These are phyloP conservation scores for Turritopsis dohrnii DNA, from an alignment of 30 jellyfish, hydroid and myxozoan genomes.

Conservation along the genomic window DNA sequence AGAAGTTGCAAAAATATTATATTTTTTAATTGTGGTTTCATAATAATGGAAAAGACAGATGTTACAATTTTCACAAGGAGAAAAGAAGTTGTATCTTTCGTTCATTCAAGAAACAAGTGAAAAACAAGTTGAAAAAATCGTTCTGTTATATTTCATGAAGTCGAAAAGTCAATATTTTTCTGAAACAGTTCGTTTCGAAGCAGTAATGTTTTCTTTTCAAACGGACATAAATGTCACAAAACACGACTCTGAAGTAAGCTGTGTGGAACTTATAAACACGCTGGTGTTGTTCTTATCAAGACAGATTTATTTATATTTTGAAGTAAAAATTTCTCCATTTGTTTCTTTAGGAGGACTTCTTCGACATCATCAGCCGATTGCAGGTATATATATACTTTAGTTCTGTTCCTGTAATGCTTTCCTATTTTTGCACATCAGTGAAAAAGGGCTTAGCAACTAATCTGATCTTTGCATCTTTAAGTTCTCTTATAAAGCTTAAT, in stretches of 20 bases:
- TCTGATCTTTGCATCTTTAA: no score
- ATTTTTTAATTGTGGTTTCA: neutral
- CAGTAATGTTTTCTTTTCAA: neutral
- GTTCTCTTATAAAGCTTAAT: no score
- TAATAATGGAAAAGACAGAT: neutral
- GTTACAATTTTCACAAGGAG: neutral
- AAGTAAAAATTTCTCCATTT: neutral
- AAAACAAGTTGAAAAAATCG: no score
- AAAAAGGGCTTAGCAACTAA: no score
- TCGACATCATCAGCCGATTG: slow-evolving; percentile 15
- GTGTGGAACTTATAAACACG: neutral
- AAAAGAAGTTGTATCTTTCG: neutral
- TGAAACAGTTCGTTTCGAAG: neutral
- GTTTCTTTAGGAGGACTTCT: slow-evolving; percentile 10
- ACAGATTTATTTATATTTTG: neutral
- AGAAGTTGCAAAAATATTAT: neutral
- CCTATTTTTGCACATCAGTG: no score
- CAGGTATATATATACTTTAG: slow-evolving; percentile 9
- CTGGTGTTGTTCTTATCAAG: neutral
- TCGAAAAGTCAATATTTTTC: neutral
- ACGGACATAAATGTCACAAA: neutral
- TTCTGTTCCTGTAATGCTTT: no score
- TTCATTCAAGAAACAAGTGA: no score
- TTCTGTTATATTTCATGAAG: neutral
- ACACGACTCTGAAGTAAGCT: neutral